Conservation (phyloP, 2,797 vertebrate species). For the Amblyopsis hoosieri region DNA sequence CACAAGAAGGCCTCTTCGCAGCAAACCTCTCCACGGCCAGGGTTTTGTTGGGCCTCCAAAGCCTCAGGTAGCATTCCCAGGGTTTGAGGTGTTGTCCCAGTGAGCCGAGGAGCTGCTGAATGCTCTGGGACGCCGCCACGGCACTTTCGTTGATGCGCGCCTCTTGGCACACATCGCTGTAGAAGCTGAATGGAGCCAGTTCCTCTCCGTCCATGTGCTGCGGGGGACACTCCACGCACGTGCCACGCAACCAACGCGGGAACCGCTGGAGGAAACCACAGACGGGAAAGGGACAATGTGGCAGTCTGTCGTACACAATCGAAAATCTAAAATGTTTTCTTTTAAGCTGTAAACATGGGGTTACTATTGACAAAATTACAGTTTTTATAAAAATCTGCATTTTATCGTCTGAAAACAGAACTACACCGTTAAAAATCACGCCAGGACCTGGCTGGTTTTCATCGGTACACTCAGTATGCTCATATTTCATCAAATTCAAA, state of each 20-base stretch:
- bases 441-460: no score
- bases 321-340: background rate
- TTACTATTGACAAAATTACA: no score
- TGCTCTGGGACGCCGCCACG: slow-evolving; percentile 79
- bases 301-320: background rate
- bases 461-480: no score
- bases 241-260: slow-evolving; percentile 91
- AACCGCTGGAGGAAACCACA: slow-evolving; percentile 77
- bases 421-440: no score
- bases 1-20: slow-evolving; percentile 81
- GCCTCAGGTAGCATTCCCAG: slow-evolving; percentile 86
- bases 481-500: no score
- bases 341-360: background rate
- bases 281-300: background rate
- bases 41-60: slow-evolving; percentile 89
- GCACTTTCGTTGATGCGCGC: slow-evolving; percentile 81
- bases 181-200: slow-evolving; percentile 81
- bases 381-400: no score
- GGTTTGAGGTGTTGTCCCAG: slow-evolving; percentile 77
- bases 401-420: no score
- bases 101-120: slow-evolving; percentile 79
- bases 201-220: slow-evolving; percentile 77
- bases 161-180: slow-evolving; percentile 82
- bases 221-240: slow-evolving; percentile 88
- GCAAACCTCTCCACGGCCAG: slow-evolving; percentile 86